Evolutionary conservation across 2,888 invertebrate species (phyloP).

Genomic region (Smittia aterrima): DNA sequence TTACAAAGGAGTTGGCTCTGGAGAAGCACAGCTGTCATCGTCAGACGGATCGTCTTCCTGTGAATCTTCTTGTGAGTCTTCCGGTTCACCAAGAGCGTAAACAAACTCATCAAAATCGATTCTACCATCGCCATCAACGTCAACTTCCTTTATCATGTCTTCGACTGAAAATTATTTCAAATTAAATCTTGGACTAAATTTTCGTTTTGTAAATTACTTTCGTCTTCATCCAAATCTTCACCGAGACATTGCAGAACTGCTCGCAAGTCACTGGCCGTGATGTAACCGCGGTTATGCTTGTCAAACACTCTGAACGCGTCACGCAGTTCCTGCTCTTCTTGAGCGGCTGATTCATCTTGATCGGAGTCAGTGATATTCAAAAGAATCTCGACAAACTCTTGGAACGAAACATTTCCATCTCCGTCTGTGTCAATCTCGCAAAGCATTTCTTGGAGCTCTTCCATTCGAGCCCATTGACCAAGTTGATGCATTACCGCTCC

Average conservation of each 20-base stretch:
- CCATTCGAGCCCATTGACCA: constrained; percentile 82
- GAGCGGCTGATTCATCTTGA: constrained; percentile 67
- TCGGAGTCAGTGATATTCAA: constrained; percentile 65
- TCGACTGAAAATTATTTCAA: constrained; percentile 66
- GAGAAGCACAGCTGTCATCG: constrained; percentile 43
- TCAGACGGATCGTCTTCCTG: constrained; percentile 60
- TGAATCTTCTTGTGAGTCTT: constrained; percentile 67
- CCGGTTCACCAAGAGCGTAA: constrained; percentile 80
- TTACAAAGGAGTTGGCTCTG: constrained; percentile 52
- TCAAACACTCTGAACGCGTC: constrained; percentile 89
- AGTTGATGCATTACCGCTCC: constrained; percentile 82
- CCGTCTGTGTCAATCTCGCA: constrained; percentile 79
- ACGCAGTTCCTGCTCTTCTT: constrained; percentile 77
- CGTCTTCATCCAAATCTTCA: constrained; percentile 85
- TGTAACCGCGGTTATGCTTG: constrained; percentile 86
- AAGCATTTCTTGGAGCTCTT: constrained; percentile 82
- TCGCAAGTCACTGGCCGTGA: constrained; percentile 82
- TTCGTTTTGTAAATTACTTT: constrained; percentile 60
- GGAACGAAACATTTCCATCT: constrained; percentile 74
- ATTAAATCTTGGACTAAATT: background rate
- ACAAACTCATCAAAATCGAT: constrained; percentile 90
- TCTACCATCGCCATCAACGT: constrained; percentile 89
- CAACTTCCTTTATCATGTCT: constrained; percentile 95
- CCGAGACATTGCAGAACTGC: constrained; percentile 86
- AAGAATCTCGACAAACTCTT: constrained; percentile 82